Percentiles rank a stretch among this genome's conserved stretches.
Conservation (phyloP, 2,888 invertebrate genomes). For the Lobophora halterata region DNA sequence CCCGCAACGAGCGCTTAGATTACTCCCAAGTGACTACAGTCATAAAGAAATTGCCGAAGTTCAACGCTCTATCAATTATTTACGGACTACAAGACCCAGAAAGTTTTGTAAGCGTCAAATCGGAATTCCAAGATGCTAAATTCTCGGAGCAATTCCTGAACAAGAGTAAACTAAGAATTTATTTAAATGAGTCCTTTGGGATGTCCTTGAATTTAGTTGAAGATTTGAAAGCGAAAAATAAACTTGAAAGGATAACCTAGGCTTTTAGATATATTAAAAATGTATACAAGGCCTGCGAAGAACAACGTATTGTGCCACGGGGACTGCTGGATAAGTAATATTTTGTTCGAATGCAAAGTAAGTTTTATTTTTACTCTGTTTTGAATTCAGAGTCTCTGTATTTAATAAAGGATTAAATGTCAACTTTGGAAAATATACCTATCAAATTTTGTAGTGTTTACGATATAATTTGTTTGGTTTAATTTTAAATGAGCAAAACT, state of each 20-base stretch:
- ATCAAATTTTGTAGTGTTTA: no score
- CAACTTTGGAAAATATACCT: no score
- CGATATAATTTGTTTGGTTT: no score
- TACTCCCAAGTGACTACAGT: slow-evolving; percentile 46
- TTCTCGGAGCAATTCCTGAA: slow-evolving; percentile 57
- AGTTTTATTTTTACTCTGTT: no score
- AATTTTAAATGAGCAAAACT: no score
- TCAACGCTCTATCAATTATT: slow-evolving; percentile 61
- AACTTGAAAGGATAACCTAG: slow-evolving; percentile 43
- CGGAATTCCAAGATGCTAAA: slow-evolving; percentile 53
- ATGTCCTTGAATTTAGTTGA: slow-evolving; percentile 51
- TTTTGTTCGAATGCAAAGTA: slow-evolving; percentile 55
- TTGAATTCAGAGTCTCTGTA: no score
- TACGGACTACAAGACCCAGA: slow-evolving; percentile 42
- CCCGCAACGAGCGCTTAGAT: slow-evolving; percentile 45
- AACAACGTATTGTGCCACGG: slow-evolving; percentile 66
- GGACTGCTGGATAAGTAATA: slow-evolving; percentile 67
- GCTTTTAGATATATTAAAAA: slow-evolving; percentile 51
- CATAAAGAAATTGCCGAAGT: slow-evolving; percentile 59
- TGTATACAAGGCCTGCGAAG: slow-evolving; percentile 45
- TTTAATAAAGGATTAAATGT: no score
- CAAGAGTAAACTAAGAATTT: slow-evolving; percentile 57
- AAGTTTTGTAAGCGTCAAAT: slow-evolving; percentile 38
- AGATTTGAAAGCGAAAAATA: slow-evolving; percentile 44
- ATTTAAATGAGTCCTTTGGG: slow-evolving; percentile 60